Conservation (phyloP, 2,113 vertebrate species). For the Rhabdomys dilectus region DNA sequence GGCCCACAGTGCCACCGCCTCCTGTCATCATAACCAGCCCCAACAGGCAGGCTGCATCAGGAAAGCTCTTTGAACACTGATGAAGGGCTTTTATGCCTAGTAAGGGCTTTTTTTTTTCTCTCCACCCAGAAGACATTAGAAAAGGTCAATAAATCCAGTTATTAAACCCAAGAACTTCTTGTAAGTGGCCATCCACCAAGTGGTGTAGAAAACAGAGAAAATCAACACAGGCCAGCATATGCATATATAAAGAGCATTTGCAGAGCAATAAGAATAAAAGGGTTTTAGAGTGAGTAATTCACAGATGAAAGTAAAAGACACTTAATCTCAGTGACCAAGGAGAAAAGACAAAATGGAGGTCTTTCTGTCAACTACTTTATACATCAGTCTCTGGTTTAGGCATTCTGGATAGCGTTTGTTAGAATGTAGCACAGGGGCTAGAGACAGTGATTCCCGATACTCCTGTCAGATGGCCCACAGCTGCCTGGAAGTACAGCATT, state of each 20-base stretch:
- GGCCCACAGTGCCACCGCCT: background rate
- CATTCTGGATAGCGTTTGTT: background rate
- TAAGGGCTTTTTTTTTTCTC: too few species aligned
- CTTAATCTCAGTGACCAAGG: background rate
- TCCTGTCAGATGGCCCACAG: background rate
- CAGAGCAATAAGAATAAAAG: background rate
- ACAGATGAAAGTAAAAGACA: constrained; percentile 19
- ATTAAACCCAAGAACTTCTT: background rate
- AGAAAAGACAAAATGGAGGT: background rate
- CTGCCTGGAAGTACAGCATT: background rate
- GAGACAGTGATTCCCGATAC: background rate
- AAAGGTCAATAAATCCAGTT: constrained; percentile 40
- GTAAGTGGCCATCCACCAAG: background rate
- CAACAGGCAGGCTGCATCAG: background rate
- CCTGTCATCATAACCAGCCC: background rate
- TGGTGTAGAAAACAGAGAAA: background rate
- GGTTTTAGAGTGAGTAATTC: background rate
- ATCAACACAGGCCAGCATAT: background rate
- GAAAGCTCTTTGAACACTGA: background rate
- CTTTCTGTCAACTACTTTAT: background rate
- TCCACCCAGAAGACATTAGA: background rate
- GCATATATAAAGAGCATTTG: constrained; percentile 11
- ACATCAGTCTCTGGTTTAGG: background rate
- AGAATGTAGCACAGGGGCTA: background rate
- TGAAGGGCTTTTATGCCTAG: background rate